Evolutionary conservation across 2,888 invertebrate genomes (phyloP).

Genomic region (Drosophila flavopinicola): DNA sequence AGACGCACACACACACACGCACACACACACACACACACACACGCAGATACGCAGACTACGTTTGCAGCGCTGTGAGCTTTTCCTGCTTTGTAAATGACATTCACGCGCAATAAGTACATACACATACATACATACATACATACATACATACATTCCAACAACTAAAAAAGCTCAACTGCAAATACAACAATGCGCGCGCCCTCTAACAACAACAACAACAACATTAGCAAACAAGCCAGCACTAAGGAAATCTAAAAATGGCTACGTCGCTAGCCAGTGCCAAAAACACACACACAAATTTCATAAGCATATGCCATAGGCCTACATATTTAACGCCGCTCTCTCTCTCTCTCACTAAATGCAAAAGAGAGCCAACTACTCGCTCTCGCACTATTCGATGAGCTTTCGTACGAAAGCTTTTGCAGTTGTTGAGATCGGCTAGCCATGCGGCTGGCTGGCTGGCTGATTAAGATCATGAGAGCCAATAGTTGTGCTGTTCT

Average conservation of each 20-base stretch:
- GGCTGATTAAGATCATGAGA: slow-evolving; percentile 4
- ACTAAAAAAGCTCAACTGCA: slow-evolving; percentile 71
- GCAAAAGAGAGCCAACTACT: slow-evolving; percentile 39
- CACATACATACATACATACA: too few species aligned
- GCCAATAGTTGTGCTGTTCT: background rate
- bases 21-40: slow-evolving; percentile 5
- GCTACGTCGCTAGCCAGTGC: slow-evolving; percentile 22
- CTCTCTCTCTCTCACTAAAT: slow-evolving; percentile 26
- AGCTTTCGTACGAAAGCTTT: slow-evolving; percentile 59
- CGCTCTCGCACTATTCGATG: slow-evolving; percentile 36
- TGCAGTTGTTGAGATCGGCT: slow-evolving; percentile 36
- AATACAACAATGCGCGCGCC: slow-evolving; percentile 63
- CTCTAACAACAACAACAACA: slow-evolving; percentile 43
- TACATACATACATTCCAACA: slow-evolving; percentile 7
- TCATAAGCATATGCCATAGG: slow-evolving; percentile 23
- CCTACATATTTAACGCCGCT: slow-evolving; percentile 18
- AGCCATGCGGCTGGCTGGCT: slow-evolving; percentile 13
- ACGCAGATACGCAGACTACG: slow-evolving; percentile 24
- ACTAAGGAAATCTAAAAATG: slow-evolving; percentile 44
- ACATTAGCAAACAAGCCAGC: slow-evolving; percentile 9
- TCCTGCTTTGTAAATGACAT: slow-evolving; percentile 73
- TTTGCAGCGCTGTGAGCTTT: slow-evolving; percentile 74
- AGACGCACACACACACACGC: slow-evolving; percentile 54
- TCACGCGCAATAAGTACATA: slow-evolving; percentile 73
- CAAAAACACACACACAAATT: slow-evolving; percentile 12